These are phyloP conservation scores for Pantherophis vulpinus DNA, from an alignment of 2,797 vertebrate genomes.

Conservation along the genomic window DNA sequence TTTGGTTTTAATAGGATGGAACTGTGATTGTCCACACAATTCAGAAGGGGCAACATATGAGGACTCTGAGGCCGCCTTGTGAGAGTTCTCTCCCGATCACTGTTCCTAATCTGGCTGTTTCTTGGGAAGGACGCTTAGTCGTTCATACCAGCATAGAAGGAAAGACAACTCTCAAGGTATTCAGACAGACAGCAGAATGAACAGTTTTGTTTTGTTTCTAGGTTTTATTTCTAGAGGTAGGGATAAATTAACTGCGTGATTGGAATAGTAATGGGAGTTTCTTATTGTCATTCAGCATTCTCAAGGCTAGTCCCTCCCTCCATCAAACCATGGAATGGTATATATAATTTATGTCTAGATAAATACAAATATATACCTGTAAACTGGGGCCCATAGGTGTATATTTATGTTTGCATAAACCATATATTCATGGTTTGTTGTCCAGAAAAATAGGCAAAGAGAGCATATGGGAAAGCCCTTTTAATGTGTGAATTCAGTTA, in stretches of 20 bases:
- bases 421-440: background rate
- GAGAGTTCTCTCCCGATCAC: conserved; percentile 87
- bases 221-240: background rate
- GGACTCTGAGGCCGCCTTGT: conserved; percentile 85
- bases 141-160: conserved; percentile 89
- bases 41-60: conserved; percentile 89
- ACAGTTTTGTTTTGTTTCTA: background rate
- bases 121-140: conserved; percentile 92
- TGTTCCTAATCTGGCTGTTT: conserved; percentile 87
- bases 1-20: conserved; percentile 79
- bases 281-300: background rate
- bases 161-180: conserved; percentile 90
- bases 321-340: background rate
- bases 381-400: background rate
- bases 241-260: background rate
- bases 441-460: background rate
- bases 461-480: background rate
- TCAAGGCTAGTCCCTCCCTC: background rate
- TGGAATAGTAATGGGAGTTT: background rate
- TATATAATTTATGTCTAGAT: background rate
- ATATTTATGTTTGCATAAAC: background rate
- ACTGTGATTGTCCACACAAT: conserved; percentile 90
- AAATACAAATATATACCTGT: too few species aligned
- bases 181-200: background rate
- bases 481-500: background rate